Conservation (phyloP, 2,888 invertebrate genomes). For the Subacronicta megacephala region DNA sequence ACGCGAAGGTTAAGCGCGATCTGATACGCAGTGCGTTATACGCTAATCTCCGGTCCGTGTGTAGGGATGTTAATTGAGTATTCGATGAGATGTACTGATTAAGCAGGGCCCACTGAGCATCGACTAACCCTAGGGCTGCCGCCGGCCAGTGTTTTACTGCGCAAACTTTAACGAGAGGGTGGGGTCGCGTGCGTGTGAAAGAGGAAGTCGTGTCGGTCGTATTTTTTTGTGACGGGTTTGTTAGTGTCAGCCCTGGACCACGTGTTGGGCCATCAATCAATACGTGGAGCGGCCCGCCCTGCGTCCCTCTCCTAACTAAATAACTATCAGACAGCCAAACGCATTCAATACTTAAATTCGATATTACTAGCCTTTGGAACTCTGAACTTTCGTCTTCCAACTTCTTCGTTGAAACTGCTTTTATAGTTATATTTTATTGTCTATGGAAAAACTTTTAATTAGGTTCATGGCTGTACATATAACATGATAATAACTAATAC, state of each 20-base stretch:
- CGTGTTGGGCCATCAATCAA: constrained; percentile 77
- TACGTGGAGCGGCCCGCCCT: constrained; percentile 62
- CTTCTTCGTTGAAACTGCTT: constrained; percentile 19
- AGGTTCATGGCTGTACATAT: constrained; percentile 43
- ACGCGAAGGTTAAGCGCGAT: constrained; percentile 71
- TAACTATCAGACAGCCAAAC: constrained; percentile 74
- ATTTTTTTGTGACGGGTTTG: constrained; percentile 58
- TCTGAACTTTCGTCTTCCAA: constrained; percentile 34
- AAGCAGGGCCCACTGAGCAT: constrained; percentile 64
- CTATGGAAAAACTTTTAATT: constrained; percentile 62
- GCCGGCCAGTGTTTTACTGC: constrained; percentile 9
- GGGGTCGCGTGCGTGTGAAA: constrained; percentile 9
- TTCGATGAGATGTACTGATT: constrained; percentile 75
- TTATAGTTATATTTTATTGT: constrained; percentile 51
- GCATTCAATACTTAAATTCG: constrained; percentile 71
- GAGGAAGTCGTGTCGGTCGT: constrained; percentile 17
- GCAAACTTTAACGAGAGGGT: constrained; percentile 2
- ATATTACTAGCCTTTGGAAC: constrained; percentile 56
- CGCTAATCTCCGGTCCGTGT: constrained; percentile 75
- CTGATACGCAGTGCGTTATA: constrained; percentile 64
- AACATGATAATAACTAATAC: constrained; percentile 19
- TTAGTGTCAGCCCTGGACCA: constrained; percentile 63
- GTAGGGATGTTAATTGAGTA: constrained; percentile 78
- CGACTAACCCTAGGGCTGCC: constrained; percentile 45
- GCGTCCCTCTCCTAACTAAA: constrained; percentile 69